Conservation (phyloP, 2,797 vertebrate species). For the Dryobates pubescens region DNA sequence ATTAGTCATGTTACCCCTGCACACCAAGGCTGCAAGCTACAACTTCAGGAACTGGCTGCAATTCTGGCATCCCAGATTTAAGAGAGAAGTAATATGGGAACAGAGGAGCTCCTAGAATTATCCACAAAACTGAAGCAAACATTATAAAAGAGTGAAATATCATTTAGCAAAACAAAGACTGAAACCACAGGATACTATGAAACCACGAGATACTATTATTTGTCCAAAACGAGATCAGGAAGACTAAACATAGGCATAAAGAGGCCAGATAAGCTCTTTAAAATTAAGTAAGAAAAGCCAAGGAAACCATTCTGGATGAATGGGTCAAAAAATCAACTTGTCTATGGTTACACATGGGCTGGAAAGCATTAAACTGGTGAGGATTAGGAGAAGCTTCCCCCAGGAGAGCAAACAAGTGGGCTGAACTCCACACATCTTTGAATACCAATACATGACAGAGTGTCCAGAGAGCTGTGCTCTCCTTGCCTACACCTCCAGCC, state of each 20-base stretch:
- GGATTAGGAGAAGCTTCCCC: neutral
- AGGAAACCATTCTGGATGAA: neutral
- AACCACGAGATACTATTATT: neutral
- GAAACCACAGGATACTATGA: neutral
- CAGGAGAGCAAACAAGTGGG: neutral
- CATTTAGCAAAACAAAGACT: neutral
- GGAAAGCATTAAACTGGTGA: neutral
- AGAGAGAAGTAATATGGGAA: neutral
- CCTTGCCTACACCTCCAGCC: neutral
- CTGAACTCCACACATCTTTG: fast-evolving
- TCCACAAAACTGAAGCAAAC: neutral
- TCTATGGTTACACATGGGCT: neutral
- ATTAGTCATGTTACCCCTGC: neutral
- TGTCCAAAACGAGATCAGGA: neutral
- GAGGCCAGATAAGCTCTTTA: neutral
- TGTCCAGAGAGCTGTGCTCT: neutral
- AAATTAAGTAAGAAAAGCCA: neutral
- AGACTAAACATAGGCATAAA: fast-evolving
- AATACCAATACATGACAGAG: fast-evolving
- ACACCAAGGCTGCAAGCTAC: fast-evolving
- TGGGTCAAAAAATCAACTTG: neutral
- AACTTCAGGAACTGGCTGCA: neutral
- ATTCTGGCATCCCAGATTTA: neutral
- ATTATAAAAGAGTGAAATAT: neutral
- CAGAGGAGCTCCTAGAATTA: neutral